Base-by-base conservation (phyloP, 2,797 vertebrate species). In the Tragopan temminckii region DNA sequence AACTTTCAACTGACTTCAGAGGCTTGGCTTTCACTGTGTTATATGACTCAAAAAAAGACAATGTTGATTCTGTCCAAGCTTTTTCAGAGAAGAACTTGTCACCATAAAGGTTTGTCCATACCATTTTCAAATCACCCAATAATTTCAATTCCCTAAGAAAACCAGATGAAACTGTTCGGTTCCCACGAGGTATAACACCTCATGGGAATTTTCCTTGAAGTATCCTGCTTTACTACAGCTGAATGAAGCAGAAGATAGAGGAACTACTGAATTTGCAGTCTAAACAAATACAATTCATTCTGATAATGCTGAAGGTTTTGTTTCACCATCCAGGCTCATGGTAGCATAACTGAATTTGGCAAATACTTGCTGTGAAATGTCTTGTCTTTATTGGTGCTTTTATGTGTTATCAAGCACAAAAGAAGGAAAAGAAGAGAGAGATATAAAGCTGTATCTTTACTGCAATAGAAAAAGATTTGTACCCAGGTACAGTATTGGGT, bases 401-500 rank as follows among this genome's bases (percentile, higher is more conserved):
- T 91, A 57, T 43, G 76, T 67, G 55, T 62, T 87, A 94, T 89
- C 40, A 85, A 80, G 57, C 84, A 91, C 88, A 95, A 77, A 64
- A 89, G 25, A 79, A 68, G 58, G 38, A 8, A 48, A 74, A 78
- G 38, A 89, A 50, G 27, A 55, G 27, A 90, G 19, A 80, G 42
- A 53, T 10, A 90, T 58, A 77, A 93, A 92, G 31, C 83, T 81
- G 1, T 71, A 61, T 64, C 33, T 88, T 93, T 66, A 59, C 33
- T 59, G 71, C 84, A 92, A 67, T 90, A 93, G 89, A 94, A 94
- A 85, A 63, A 15, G 1, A 52, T 81, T 88, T 93, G 80, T 90
- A 80, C 75, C 68, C 45, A 40, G 21, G 40, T 81, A 62, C 14
- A 17, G 31, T 77, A 59, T 15, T 31, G 23, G 8, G 7, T 14